Evolutionary conservation across 2,113 vertebrate genomes (phyloP), one percentile per base, ranked within the genome.

Genomic region (Syrrhaptes paradoxus): DNA sequence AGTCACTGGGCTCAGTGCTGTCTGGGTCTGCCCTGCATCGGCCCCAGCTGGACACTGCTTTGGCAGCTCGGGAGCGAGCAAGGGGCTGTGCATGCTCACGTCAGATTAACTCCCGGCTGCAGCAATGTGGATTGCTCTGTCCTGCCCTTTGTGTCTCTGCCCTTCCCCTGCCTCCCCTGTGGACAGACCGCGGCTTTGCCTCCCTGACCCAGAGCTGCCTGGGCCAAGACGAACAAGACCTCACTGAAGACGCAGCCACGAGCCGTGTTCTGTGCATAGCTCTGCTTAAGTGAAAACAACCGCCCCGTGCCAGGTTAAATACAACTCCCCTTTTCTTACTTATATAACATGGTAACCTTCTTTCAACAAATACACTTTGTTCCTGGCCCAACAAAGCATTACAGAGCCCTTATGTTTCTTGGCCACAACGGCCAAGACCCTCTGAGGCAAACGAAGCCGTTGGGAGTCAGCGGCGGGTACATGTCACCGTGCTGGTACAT

Each of bases 191-290:
- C 68, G 55, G 89, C 70, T 90, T 66, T 55, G 41, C 75, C 77
- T 77, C 62, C 65, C 80, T 95, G 95, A 79, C 78, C 91, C 22
- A 14, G 28, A 68, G 55, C 63, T 74, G 31, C n/a, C 52, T 3
- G 8, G 88, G 93, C 97, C 96, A 97, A 96, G 93, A 93, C 4
- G 95, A 97, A 97, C 96, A 97, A 93, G 88, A 95, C 78, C 93
- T 96, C 95, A 84, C 72, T 1, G 11, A 92, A 85, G 91, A 89
- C 62, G 86, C 13, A 95, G 93, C 87, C 88, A 14, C 74, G 94
- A 94, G 87, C 89, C 59, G 46, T 79, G 68, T 74, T 66, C 77
- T 72, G 91, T 21, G 49, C 74, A 73, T 75, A 96, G 93, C 87
- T 97, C 96, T 82, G 88, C 45, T 41, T 25, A 87, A 96, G 88